A percentile compares a stretch with the other conserved stretches of the same genome.
These are phyloP conservation scores for Podarcis siculus DNA, from an alignment of 2,797 vertebrate species.

Conservation along the genomic window DNA sequence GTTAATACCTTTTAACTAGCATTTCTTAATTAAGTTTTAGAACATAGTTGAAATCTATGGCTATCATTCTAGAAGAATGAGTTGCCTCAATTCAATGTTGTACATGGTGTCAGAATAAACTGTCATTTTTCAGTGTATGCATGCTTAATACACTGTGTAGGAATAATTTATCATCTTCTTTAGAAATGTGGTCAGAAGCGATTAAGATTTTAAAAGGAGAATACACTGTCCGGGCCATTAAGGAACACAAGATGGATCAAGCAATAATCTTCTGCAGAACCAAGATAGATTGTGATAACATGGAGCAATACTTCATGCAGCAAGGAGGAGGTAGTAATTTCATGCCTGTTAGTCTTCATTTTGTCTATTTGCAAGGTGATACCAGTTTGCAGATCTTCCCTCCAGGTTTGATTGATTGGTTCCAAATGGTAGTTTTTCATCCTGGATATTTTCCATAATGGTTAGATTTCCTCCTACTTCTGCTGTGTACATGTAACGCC, in stretches of 20 bases:
- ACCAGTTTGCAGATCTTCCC: not conserved
- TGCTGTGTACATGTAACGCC: not conserved
- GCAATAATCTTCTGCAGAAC: conserved; percentile 98
- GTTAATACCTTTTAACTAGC: not conserved
- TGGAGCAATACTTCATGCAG: conserved; percentile 95
- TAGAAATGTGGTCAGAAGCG: conserved; percentile 99
- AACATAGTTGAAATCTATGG: not conserved
- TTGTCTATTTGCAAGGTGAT: not conserved
- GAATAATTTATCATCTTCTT: conserved; percentile 24
- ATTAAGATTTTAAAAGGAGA: conserved; percentile 98
- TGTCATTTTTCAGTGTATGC: not conserved
- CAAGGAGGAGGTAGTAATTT: conserved; percentile 90
- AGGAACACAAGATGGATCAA: conserved; percentile 99
- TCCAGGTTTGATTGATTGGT: not conserved
- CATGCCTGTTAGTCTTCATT: not conserved
- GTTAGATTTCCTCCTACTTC: not conserved
- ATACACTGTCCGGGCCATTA: conserved; percentile 91
- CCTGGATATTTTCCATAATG: not conserved
- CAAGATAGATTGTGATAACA: conserved; percentile 98
- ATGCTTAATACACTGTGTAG: not conserved
- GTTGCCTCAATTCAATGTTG: not conserved
- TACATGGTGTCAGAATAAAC: not conserved
- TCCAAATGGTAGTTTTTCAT: not conserved
- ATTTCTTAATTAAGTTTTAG: not conserved
- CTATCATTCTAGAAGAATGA: not conserved